Conservation (phyloP, 2,113 vertebrate species). For the Anseranas semipalmata region DNA sequence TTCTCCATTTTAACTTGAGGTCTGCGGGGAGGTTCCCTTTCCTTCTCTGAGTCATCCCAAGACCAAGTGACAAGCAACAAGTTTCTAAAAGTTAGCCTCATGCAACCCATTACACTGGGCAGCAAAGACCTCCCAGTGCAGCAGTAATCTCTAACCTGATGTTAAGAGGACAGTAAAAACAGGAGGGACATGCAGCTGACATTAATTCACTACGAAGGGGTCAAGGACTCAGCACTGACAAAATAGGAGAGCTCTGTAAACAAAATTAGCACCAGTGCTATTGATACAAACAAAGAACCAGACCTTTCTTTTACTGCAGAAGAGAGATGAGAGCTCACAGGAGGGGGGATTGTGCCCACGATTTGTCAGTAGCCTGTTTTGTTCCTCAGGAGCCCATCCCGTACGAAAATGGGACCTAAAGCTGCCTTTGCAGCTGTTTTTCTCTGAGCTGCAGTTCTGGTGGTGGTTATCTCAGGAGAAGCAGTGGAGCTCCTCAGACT, state of each 20-base stretch:
- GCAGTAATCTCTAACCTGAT: background rate
- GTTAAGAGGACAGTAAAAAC: background rate
- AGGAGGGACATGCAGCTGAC: background rate
- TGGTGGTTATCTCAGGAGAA: background rate
- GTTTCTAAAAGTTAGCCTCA: background rate
- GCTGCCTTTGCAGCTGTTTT: background rate
- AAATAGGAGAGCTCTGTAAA: background rate
- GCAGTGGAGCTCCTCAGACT: background rate
- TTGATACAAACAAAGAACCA: background rate
- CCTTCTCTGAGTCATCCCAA: background rate
- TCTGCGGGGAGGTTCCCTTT: background rate
- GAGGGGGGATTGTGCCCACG: rapidly evolving
- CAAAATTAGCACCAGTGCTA: background rate
- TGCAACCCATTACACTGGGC: background rate
- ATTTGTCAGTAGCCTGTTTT: background rate
- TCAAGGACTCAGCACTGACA: background rate
- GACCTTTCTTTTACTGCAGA: background rate
- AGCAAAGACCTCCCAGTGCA: background rate
- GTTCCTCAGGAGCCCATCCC: background rate
- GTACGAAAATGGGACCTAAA: background rate
- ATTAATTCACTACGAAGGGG: background rate
- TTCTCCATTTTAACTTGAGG: background rate
- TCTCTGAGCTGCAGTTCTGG: background rate
- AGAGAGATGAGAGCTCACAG: background rate
- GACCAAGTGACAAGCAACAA: background rate